These are phyloP conservation scores for Epinephelus fuscoguttatus DNA, from an alignment of 2,113 vertebrate genomes.

Conservation along the genomic window DNA sequence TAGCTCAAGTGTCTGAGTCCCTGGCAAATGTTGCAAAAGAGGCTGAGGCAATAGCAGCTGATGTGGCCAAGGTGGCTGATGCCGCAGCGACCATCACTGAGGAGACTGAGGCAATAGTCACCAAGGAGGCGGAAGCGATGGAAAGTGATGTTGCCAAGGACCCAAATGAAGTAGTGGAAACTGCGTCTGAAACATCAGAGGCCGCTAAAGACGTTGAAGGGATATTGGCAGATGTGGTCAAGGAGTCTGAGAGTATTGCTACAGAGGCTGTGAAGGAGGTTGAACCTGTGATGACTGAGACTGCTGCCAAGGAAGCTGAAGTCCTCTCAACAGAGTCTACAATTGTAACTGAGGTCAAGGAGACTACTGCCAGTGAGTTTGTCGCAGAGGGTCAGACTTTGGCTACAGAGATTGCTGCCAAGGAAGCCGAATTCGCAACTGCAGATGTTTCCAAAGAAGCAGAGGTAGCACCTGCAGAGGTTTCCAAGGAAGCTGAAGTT, in stretches of 20 bases:
- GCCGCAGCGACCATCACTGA: constrained; percentile 10
- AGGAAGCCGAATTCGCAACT: neutral
- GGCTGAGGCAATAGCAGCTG: constrained; percentile 28
- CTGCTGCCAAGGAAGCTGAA: constrained; percentile 4
- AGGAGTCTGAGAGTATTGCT: neutral
- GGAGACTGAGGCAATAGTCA: constrained; percentile 15
- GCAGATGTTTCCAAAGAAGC: neutral
- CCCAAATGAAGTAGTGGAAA: neutral
- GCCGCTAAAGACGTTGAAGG: neutral
- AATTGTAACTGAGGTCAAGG: constrained; percentile 1
- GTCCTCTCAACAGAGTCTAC: neutral
- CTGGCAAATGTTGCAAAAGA: constrained; percentile 28
- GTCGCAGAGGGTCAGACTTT: neutral
- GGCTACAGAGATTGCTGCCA: neutral
- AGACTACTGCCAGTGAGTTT: neutral
- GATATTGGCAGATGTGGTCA: neutral
- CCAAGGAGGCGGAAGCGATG: neutral
- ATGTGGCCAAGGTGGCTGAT: constrained; percentile 39
- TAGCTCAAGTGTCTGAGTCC: constrained; percentile 17
- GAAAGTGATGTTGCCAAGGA: constrained; percentile 3
- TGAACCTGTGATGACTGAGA: neutral
- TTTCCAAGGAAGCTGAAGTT: neutral
- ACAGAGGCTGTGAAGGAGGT: constrained; percentile 11
- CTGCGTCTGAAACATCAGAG: neutral
- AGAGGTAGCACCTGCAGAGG: neutral